Evolutionary conservation across 53 echinoderm and acorn worm species (phyloP).

Genomic region (Stichopus horrens): DNA sequence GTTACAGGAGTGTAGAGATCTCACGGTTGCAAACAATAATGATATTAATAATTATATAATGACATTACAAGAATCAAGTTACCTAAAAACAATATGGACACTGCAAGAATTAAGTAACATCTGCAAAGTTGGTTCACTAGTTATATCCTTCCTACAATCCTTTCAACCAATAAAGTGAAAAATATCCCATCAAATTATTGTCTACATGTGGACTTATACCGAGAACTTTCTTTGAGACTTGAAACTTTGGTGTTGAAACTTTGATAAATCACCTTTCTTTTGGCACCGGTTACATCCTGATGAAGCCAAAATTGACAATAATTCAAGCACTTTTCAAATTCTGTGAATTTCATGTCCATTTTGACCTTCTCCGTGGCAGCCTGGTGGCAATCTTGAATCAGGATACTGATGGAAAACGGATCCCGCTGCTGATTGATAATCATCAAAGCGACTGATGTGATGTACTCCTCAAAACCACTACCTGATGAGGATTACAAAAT

Average conservation of each 20-base stretch:
- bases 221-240: no score
- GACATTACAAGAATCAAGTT: no score
- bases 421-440: conserved; percentile 57
- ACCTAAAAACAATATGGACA: no score
- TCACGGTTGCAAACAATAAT: no score
- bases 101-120: no score
- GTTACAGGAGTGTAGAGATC: not conserved
- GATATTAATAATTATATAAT: no score
- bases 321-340: conserved; percentile 5
- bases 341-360: conserved; percentile 4
- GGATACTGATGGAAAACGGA: conserved; percentile 52
- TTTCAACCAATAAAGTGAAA: no score
- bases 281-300: not conserved
- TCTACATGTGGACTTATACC: no score
- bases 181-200: no score
- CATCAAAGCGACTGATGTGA: conserved; percentile 47
- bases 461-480: conserved; percentile 35
- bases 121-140: no score
- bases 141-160: no score
- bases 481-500: conserved; percentile 7
- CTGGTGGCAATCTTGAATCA: conserved; percentile 48
- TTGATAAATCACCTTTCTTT: not conserved
- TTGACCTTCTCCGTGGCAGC: conserved; percentile 28
- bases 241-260: no score
- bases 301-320: conserved; percentile 15